Percentiles rank a stretch among this genome's conserved stretches.
phyloP scores from a whole-genome alignment of 2,797 vertebrate genomes.

The Zenarchopterus dispar region DNA sequence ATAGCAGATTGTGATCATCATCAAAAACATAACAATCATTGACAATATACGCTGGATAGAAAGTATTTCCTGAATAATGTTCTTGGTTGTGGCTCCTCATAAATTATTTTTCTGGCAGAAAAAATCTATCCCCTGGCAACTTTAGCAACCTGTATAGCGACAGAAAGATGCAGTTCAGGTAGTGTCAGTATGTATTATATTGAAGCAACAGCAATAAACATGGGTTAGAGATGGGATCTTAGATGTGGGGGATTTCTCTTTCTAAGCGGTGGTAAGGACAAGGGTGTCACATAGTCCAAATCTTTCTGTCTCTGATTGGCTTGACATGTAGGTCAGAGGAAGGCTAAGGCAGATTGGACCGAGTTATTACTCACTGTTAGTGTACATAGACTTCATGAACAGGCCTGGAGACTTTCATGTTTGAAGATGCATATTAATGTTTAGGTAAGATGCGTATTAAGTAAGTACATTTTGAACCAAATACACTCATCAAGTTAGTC shows the following conservation, averaged over 20 bases:
- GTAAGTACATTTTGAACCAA: too few species aligned
- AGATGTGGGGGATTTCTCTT: conserved; percentile 60
- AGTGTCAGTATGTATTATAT: conserved; percentile 15
- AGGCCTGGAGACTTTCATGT: conserved; percentile 11
- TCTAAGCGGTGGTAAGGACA: conserved; percentile 52
- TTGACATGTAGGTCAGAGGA: conserved; percentile 65
- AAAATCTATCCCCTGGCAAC: conserved; percentile 7
- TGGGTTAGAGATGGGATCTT: conserved; percentile 56
- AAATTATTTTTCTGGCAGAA: conserved; percentile 24
- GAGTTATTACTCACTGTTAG: conserved; percentile 23
- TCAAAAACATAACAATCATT: too few species aligned
- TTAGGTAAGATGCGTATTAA: too few species aligned
- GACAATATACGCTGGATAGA: too few species aligned
- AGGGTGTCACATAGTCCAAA: conserved; percentile 49
- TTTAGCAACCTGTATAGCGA: not conserved
- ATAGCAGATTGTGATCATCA: too few species aligned
- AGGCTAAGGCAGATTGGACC: conserved; percentile 51
- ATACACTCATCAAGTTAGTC: too few species aligned
- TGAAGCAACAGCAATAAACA: conserved; percentile 19
- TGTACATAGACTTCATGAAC: conserved; percentile 15
- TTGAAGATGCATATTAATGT: not conserved
- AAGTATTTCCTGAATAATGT: too few species aligned
- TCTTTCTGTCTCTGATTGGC: conserved; percentile 55
- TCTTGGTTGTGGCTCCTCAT: not conserved
- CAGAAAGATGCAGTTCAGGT: conserved; percentile 17